phyloP scores from a whole-genome alignment of 1,140 invertebrate genomes.

The Brachionus plicatilis region DNA sequence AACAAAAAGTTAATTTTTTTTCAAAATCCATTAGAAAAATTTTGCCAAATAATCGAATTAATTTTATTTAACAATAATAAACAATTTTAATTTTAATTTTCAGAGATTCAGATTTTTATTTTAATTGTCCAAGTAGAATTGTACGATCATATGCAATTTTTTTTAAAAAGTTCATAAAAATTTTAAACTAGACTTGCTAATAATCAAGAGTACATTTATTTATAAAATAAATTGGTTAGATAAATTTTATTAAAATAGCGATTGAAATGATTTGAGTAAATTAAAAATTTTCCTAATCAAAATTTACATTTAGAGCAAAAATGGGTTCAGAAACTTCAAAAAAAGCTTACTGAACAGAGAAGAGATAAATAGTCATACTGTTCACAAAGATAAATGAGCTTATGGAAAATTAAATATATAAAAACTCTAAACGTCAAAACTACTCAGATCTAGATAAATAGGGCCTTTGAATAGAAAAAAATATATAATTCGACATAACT shows the following conservation, averaged over 20 bases:
- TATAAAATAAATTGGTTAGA: too few species aligned
- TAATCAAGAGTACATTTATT: too few species aligned
- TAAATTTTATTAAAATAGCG: neutral
- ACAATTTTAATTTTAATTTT: too few species aligned
- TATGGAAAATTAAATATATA: neutral
- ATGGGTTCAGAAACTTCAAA: neutral
- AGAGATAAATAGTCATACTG: neutral
- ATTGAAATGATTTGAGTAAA: neutral
- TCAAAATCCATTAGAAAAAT: too few species aligned
- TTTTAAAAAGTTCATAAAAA: too few species aligned
- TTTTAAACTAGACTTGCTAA: too few species aligned
- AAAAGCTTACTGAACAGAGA: neutral
- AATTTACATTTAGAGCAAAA: neutral
- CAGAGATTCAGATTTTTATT: too few species aligned
- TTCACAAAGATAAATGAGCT: slow-evolving; percentile 8
- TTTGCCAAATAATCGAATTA: too few species aligned
- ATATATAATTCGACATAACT: slow-evolving; percentile 6
- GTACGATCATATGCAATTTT: too few species aligned
- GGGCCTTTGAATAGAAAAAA: neutral
- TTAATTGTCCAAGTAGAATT: too few species aligned
- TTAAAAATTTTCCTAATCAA: neutral
- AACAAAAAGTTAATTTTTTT: too few species aligned
- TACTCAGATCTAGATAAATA: neutral
- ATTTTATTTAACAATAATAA: too few species aligned
- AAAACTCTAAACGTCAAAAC: neutral